Conservation (phyloP, 2,797 vertebrate species). For the Salarias fasciatus region DNA sequence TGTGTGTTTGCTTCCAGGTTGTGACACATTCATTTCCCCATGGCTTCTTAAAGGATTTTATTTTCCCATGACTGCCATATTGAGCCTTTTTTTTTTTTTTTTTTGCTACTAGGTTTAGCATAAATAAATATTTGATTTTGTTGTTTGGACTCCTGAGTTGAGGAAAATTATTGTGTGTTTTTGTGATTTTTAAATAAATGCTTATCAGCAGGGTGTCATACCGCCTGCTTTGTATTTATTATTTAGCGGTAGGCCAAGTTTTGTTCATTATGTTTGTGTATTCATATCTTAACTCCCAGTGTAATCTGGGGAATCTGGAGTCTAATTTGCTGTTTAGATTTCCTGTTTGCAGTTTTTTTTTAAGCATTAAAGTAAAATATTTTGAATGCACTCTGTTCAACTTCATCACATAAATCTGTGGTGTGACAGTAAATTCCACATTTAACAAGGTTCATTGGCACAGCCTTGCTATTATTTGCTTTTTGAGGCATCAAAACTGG, state of each 20-base stretch:
- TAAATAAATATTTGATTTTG: background rate
- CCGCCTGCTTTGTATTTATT: slow-evolving; percentile 2
- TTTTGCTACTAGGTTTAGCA: background rate
- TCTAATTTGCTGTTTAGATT: slow-evolving; percentile 1
- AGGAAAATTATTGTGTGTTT: no score
- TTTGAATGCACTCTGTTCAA: no score
- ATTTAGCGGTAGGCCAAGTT: slow-evolving; percentile 29
- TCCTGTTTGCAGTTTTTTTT: no score
- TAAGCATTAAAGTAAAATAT: no score
- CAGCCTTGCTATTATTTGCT: background rate
- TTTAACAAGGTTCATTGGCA: slow-evolving; percentile 21
- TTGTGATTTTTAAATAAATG: no score
- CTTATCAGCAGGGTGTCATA: background rate
- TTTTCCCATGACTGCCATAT: background rate
- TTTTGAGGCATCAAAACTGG: background rate
- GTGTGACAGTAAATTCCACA: background rate
- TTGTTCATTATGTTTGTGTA: slow-evolving; percentile 23
- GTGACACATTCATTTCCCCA: slow-evolving; percentile 23
- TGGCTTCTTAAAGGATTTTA: slow-evolving; percentile 3
- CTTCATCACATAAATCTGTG: slow-evolving; percentile 24
- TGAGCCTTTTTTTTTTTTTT: background rate
- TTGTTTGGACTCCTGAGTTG: no score
- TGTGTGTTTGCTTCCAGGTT: slow-evolving; percentile 26
- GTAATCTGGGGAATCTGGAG: slow-evolving; percentile 16
- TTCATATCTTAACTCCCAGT: slow-evolving; percentile 30